phyloP scores from a whole-genome alignment of 2,113 vertebrate genomes.

The Calyptommatus sinebrachiatus region DNA sequence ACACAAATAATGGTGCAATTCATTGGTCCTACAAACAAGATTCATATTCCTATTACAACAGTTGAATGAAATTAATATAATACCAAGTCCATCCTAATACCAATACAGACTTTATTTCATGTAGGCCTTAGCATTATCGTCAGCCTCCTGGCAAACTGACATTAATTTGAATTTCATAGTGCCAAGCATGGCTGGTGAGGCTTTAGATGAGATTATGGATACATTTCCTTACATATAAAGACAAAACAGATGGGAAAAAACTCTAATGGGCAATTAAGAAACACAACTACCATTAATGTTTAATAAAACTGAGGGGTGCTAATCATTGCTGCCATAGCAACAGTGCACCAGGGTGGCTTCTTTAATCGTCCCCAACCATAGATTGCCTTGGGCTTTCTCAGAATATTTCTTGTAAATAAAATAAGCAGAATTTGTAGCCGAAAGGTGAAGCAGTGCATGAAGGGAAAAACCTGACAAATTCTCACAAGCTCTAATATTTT shows the following conservation, averaged over 20 bases:
- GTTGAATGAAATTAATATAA: neutral
- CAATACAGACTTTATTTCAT: constrained; percentile 10
- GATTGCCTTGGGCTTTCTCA: constrained; percentile 3
- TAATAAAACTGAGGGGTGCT: constrained; percentile 47
- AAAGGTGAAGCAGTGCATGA: constrained; percentile 10
- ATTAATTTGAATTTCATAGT: constrained; percentile 35
- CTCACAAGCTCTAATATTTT: constrained; percentile 34
- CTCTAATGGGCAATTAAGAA: constrained; percentile 32
- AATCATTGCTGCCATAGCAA: constrained; percentile 43
- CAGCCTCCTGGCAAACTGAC: constrained; percentile 20
- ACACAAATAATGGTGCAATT: too few species aligned
- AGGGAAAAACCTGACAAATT: constrained; percentile 20
- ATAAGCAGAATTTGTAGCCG: constrained; percentile 21
- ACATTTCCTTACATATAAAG: neutral
- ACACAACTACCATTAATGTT: constrained; percentile 29
- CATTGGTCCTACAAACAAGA: neutral
- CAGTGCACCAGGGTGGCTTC: neutral
- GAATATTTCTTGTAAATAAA: constrained; percentile 16
- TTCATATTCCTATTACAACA: neutral
- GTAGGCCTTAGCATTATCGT: neutral
- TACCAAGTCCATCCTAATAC: neutral
- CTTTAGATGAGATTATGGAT: constrained; percentile 19
- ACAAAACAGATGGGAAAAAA: constrained; percentile 19
- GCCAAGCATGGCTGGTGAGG: constrained; percentile 21
- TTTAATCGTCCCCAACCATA: constrained; percentile 32